Evolutionary conservation across 2,797 vertebrate species (phyloP), one percentile per base, ranked within the genome.

Genomic region (Mycteria americana): DNA sequence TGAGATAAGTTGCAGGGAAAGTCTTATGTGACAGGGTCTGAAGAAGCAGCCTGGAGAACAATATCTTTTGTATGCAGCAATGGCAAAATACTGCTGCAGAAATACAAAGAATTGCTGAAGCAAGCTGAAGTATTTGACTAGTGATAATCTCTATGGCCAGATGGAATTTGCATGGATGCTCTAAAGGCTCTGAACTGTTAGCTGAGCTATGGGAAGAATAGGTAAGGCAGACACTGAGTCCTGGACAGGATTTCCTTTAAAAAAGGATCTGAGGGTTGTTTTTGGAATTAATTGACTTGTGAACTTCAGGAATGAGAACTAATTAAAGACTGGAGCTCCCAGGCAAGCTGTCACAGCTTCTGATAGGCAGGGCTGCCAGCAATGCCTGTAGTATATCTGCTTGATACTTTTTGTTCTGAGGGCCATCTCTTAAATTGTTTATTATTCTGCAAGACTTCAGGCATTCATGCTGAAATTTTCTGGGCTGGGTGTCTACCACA

Each of bases 251-350:
- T 94, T 96, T 87, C 72, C 67, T 93, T 86, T 79, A 67, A 57
- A 85, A 95, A 91, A 57, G n/a, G 24, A 80, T 95, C 60, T 50
- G 64, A 83, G 50, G 64, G 31, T 74, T 64, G 8, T 43, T 88
- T 93, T 96, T 92, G 80, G 89, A 95, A 91, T 91, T 90, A 93
- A 95, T 85, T 93, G 93, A 95, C 83, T 92, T 85, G 77, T 78
- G 87, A 95, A 95, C 93, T 95, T 97, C 51, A 93, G 94, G 86
- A 95, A 92, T 93, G 91, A 94, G 92, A 91, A 64, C 67, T 95
- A 95, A 94, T 93, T 96, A 95, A 92, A 86, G 95, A 54, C 53
- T 85, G 78, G 89, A 75, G 84, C 87, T 95, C 64, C 21, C 50
- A 77, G 92, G 81, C 92, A 97, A 83, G 88, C 94, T 94, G 84